Percentiles rank a stretch among this genome's conserved stretches.
Evolutionary conservation across 2,113 vertebrate genomes (phyloP).

Genomic region (Antigone vipio): DNA sequence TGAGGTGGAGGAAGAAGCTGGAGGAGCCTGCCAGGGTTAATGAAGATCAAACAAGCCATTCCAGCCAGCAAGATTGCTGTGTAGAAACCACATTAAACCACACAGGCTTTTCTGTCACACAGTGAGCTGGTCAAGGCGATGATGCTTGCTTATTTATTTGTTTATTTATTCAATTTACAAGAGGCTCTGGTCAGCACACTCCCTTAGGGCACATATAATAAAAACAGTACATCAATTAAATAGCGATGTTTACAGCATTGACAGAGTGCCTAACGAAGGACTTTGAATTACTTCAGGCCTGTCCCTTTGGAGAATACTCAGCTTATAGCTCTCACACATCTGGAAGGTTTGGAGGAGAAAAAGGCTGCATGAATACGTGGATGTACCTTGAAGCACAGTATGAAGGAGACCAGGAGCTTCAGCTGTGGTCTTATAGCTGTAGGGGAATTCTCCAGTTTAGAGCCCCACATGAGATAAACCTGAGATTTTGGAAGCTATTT

Average conservation of each 20-base stretch:
- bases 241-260: background rate
- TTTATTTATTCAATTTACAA: constrained; percentile 53
- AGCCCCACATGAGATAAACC: background rate
- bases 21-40: constrained; percentile 13
- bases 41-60: constrained; percentile 11
- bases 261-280: constrained; percentile 45
- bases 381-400: background rate
- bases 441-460: background rate
- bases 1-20: constrained; percentile 10
- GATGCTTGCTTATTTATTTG: constrained; percentile 19
- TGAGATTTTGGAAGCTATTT: constrained; percentile 9
- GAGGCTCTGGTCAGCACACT: constrained; percentile 40
- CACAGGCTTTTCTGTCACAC: background rate
- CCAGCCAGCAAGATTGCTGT: background rate
- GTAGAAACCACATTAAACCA: constrained; percentile 16
- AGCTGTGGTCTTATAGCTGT: background rate
- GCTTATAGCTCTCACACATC: background rate
- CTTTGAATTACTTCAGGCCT: constrained; percentile 26
- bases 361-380: background rate
- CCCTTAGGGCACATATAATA: constrained; percentile 15
- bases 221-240: constrained; percentile 59
- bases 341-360: constrained; percentile 5
- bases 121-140: background rate
- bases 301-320: constrained; percentile 20
- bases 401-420: constrained; percentile 13